A percentile compares a stretch with the other conserved stretches of the same genome.
phyloP scores from a whole-genome alignment of 2,113 vertebrate species.

The Galbula dea region DNA sequence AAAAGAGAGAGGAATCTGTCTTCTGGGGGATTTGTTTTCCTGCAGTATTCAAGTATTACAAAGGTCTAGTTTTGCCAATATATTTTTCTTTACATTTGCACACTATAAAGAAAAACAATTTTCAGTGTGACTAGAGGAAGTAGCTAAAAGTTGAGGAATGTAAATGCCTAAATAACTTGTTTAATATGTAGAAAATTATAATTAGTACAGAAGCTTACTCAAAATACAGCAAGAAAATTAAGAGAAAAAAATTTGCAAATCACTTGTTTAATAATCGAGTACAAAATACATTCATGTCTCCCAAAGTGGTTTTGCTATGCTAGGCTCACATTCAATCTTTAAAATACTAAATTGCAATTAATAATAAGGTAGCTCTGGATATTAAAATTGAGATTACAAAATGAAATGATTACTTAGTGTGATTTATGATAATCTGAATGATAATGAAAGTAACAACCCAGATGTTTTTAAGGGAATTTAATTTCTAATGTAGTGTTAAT shows the following conservation, averaged over 20 bases:
- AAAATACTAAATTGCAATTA: neutral
- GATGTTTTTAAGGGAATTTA: neutral
- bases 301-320: neutral
- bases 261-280: neutral
- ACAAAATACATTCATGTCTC: neutral
- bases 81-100: neutral
- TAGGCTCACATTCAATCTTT: neutral
- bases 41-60: neutral
- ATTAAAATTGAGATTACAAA: neutral
- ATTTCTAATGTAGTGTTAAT: neutral
- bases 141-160: neutral
- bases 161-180: neutral
- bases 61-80: neutral
- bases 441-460: neutral
- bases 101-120: neutral
- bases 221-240: neutral
- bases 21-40: neutral
- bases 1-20: neutral
- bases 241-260: neutral
- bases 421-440: neutral
- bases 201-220: neutral
- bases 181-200: neutral
- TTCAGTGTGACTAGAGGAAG: neutral
- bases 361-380: neutral
- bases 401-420: neutral